Evolutionary conservation across 2,888 invertebrate species (phyloP).

Genomic region (Limnephilus marmoratus): DNA sequence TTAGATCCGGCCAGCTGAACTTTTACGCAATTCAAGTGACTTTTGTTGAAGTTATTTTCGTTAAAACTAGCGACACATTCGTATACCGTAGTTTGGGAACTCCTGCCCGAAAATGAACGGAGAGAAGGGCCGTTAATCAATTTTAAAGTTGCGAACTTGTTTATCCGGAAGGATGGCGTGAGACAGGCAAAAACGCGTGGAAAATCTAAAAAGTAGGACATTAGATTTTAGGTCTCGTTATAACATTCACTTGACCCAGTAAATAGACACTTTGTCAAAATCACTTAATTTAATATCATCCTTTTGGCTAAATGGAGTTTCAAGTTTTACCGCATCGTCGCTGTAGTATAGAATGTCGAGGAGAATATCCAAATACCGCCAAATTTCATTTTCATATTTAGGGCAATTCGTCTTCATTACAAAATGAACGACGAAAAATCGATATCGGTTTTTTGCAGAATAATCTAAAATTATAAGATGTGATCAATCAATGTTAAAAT

Average conservation of each 20-base stretch:
- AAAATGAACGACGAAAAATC: conserved; percentile 17
- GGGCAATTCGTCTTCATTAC: conserved; percentile 13
- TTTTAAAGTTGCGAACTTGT: conserved; percentile 45
- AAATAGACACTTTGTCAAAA: neutral
- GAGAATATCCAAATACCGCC: neutral
- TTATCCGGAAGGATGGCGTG: conserved; percentile 11
- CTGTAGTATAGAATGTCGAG: neutral
- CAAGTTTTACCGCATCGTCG: neutral
- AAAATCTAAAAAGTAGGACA: neutral
- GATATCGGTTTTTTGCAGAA: neutral
- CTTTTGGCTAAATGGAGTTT: neutral
- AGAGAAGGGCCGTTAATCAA: conserved; percentile 28
- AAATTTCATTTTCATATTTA: neutral
- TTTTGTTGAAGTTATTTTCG: neutral
- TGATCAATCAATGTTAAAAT: conserved; percentile 14
- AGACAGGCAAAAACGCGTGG: neutral
- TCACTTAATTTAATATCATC: neutral
- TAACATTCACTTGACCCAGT: neutral
- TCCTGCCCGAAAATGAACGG: neutral
- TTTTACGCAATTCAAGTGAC: neutral
- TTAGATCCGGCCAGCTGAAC: neutral
- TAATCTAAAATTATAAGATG: conserved; percentile 9
- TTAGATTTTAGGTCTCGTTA: neutral
- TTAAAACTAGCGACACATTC: neutral
- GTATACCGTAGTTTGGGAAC: neutral